Conservation (phyloP, 1,140 invertebrate genomes). For the Anastatus disparis region DNA sequence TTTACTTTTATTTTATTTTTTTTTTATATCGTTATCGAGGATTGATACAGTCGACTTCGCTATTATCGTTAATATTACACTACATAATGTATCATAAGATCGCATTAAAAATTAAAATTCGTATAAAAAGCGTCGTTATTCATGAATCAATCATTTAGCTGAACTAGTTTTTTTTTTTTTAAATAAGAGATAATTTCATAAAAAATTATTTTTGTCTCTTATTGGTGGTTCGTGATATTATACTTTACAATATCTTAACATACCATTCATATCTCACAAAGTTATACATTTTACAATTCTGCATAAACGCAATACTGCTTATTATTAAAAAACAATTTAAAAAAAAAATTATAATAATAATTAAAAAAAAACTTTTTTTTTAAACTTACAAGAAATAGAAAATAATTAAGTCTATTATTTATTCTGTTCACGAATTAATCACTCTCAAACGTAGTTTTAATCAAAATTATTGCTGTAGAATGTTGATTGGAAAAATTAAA, state of each 20-base stretch:
- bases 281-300: constrained; percentile 28
- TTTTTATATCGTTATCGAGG: constrained; percentile 49
- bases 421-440: constrained; percentile 16
- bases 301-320: constrained; percentile 32
- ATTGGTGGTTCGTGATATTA: constrained; percentile 28
- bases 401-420: constrained; percentile 29
- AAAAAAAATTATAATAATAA: too few relatives aligned
- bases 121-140: constrained; percentile 67
- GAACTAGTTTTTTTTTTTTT: constrained; percentile 24
- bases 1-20: constrained; percentile 47
- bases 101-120: constrained; percentile 66
- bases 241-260: constrained; percentile 31
- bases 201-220: constrained; percentile 37
- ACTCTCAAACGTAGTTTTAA: constrained; percentile 23
- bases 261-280: constrained; percentile 28
- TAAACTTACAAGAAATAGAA: constrained; percentile 31
- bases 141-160: constrained; percentile 28
- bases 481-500: constrained; percentile 21
- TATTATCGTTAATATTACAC: constrained; percentile 57
- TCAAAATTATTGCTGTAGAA: constrained; percentile 33
- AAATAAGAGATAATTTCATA: constrained; percentile 27
- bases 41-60: constrained; percentile 52
- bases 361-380: constrained; percentile 16
- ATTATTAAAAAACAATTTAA: too few relatives aligned
- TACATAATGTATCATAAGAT: constrained; percentile 59